Conservation (phyloP, 1,140 invertebrate species). For the Sarcophaga bullata region DNA sequence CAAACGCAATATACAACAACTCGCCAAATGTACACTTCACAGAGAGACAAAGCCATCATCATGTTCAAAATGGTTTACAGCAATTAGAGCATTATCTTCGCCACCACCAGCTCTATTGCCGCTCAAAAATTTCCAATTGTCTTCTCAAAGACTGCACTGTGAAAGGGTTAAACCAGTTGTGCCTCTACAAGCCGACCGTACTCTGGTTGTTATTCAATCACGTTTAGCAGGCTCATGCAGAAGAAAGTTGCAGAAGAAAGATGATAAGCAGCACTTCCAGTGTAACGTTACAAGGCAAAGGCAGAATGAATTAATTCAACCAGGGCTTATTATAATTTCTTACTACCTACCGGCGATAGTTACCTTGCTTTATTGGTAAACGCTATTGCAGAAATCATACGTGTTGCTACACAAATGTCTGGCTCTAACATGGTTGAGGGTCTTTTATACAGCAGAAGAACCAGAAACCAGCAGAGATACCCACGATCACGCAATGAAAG, state of each 20-base stretch:
- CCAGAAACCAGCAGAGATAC: too few species aligned
- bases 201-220: constrained; percentile 63
- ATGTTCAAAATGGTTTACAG: not conserved
- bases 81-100: not conserved
- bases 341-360: too few species aligned
- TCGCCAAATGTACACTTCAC: constrained; percentile 27
- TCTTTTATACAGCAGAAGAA: too few species aligned
- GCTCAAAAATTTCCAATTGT: constrained; percentile 58
- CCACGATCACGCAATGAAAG: too few species aligned
- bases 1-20: constrained; percentile 11
- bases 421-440: too few species aligned
- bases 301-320: too few species aligned
- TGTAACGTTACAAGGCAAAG: too few species aligned
- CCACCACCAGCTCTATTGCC: constrained; percentile 62
- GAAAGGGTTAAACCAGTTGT: constrained; percentile 54
- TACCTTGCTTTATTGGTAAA: too few species aligned
- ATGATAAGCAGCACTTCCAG: too few species aligned
- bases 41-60: constrained; percentile 27
- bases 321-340: too few species aligned
- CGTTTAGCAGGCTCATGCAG: constrained; percentile 48
- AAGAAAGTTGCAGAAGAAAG: constrained; percentile 54
- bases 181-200: constrained; percentile 49
- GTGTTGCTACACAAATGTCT: too few species aligned
- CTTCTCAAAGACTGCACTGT: constrained; percentile 60
- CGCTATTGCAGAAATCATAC: too few species aligned